A percentile compares a stretch with the other conserved stretches of the same genome.
phyloP scores from a whole-genome alignment of 1,140 invertebrate species.

The Pentalonia nigronervosa region DNA sequence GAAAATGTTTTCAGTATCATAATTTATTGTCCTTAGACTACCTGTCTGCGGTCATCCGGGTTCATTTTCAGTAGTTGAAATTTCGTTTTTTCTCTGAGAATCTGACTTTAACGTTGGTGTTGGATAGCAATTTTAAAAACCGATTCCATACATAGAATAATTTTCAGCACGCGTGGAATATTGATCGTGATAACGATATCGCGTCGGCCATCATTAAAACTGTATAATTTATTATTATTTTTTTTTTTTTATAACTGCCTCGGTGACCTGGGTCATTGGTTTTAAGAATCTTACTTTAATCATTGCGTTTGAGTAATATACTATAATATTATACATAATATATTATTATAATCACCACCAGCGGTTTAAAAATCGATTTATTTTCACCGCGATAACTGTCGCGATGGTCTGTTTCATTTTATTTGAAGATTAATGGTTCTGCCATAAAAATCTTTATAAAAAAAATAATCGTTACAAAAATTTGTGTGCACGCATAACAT shows the following conservation, averaged over 20 bases:
- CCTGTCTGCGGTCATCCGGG: neutral
- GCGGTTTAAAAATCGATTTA: neutral
- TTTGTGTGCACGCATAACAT: neutral
- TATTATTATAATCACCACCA: neutral
- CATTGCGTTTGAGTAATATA: no score
- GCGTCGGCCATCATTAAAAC: no score
- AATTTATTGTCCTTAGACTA: neutral
- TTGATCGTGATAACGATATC: no score
- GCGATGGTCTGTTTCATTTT: neutral
- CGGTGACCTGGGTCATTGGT: no score
- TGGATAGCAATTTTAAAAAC: neutral
- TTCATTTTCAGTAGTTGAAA: neutral
- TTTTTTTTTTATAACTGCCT: no score
- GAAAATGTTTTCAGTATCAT: neutral
- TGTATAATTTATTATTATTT: no score
- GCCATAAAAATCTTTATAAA: neutral
- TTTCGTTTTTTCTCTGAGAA: neutral
- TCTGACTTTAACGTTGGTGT: neutral
- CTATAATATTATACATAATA: no score
- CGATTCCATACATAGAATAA: neutral
- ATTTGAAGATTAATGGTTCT: neutral
- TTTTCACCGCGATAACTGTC: no score
- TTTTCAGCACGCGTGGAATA: neutral
- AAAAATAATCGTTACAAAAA: neutral
- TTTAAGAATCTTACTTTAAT: no score